Evolutionary conservation across 2,797 vertebrate genomes (phyloP).

Genomic region (Malacoctenus gilli): DNA sequence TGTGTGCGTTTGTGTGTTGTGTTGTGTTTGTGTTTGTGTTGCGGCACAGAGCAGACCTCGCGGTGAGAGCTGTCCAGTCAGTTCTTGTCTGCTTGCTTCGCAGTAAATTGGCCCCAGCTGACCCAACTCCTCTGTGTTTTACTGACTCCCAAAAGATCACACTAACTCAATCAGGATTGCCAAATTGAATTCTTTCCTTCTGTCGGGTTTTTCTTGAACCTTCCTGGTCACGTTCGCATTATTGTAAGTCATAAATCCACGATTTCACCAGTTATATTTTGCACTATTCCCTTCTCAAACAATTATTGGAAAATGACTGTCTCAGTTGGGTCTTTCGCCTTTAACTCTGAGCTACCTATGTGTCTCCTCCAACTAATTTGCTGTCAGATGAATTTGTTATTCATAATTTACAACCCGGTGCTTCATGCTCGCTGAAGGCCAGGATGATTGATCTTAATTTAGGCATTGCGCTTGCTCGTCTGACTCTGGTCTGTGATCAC

Average conservation of each 20-base stretch:
- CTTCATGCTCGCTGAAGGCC: conserved; percentile 25
- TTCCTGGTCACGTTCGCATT: no score
- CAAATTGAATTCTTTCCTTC: neutral
- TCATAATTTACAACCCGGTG: conserved; percentile 26
- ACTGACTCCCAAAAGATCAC: conserved; percentile 25
- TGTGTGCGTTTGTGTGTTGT: neutral
- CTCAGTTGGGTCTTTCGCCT: neutral
- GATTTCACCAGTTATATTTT: neutral
- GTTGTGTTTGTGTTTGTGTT: neutral
- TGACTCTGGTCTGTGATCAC: conserved; percentile 34
- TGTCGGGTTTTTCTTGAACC: neutral
- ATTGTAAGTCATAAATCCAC: neutral
- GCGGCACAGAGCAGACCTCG: conserved; percentile 23
- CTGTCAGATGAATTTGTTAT: conserved; percentile 21
- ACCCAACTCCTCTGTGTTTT: conserved; percentile 18
- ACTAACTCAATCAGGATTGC: neutral
- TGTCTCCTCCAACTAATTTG: conserved; percentile 6
- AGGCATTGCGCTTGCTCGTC: conserved; percentile 27
- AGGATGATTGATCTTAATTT: conserved; percentile 53
- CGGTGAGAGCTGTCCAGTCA: conserved; percentile 40
- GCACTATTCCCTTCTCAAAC: neutral
- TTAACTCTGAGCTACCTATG: neutral
- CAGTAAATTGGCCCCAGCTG: conserved; percentile 31
- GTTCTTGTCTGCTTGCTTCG: conserved; percentile 46
- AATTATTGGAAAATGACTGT: neutral